Base-by-base conservation (phyloP, 2,888 invertebrate genomes). In the Girardia tigrina region DNA sequence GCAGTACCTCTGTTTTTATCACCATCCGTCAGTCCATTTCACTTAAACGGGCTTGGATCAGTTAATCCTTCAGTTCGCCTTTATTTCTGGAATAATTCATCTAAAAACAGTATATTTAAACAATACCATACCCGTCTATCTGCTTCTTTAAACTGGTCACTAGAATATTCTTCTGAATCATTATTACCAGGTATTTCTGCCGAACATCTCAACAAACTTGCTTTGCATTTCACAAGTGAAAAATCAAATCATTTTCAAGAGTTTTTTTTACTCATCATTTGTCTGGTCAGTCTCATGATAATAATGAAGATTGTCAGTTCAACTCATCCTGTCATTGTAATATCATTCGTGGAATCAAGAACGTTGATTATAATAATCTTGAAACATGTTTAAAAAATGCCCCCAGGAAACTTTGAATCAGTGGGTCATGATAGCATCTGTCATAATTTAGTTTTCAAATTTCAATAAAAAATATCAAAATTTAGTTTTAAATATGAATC, bases 11-110 rank as follows among this genome's bases (percentile, higher is more conserved):
- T 28, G 2, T 71, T 71, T 6, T 12, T 71, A 2, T 27, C 71
- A 16, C 71, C 71, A 6, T 71, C 71, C 2, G 27, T 71, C 14
- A 71, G 28, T 27, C 71, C 71, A 20, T 71, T 12, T 28, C 26
- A 71, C 27, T n/a, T 71, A 28, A 71, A 28, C 23, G 71, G 29
- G n/a, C 71, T 71, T 71, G 71, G 71, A 2, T 71, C 71, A 20
- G 29, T 71, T n/a, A 71, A 71, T 28, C 71, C 71, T 6, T 71
- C 71, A 20, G 6, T 71, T 12, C 71, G 71, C 27, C 71, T 27
- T 28, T 71, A 71, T 71, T 28, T 20, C 26, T 71, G 56, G 56
- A 16, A 23, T 12, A 16, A 4, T 56, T 6, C 4, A 12, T n/a
- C 56, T n/a, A n/a, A n/a, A 56, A 4, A 56, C 8, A 56, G 56